Evolutionary conservation across 2,888 invertebrate species (phyloP).

Genomic region (Lycaena phlaeas): DNA sequence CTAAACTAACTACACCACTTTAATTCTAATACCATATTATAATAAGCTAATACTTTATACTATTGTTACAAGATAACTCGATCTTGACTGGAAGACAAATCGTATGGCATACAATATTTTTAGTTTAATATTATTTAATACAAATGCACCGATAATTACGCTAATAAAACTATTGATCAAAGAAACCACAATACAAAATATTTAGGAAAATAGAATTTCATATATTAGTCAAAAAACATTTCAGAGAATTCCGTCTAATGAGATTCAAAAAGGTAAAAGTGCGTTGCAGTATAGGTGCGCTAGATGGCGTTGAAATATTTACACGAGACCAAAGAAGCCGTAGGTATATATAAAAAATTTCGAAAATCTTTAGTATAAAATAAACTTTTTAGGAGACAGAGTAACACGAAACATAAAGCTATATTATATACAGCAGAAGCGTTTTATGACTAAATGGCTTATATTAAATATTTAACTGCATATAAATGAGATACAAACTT

Average conservation of each 20-base stretch:
- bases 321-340: constrained; percentile 19
- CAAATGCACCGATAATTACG: constrained; percentile 63
- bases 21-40: constrained; percentile 19
- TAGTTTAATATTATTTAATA: constrained; percentile 56
- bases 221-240: constrained; percentile 46
- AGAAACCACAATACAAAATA: constrained; percentile 57
- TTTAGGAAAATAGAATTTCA: constrained; percentile 66
- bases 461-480: constrained; percentile 29
- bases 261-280: constrained; percentile 19
- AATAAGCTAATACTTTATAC: constrained; percentile 50
- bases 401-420: constrained; percentile 34
- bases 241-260: constrained; percentile 34
- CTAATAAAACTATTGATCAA: constrained; percentile 59
- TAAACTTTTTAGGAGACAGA: constrained; percentile 24
- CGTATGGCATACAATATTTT: constrained; percentile 71
- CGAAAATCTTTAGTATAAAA: constrained; percentile 41
- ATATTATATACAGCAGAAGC: constrained; percentile 43
- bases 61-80: constrained; percentile 70
- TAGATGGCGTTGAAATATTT: constrained; percentile 19
- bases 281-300: constrained; percentile 18
- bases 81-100: constrained; percentile 74
- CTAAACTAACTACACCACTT: constrained; percentile 19
- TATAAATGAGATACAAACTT: constrained; percentile 40
- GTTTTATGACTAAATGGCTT: constrained; percentile 35
- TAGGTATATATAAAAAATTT: constrained; percentile 34